Conservation (phyloP, 1,140 invertebrate genomes). For the Aricia agestis region DNA sequence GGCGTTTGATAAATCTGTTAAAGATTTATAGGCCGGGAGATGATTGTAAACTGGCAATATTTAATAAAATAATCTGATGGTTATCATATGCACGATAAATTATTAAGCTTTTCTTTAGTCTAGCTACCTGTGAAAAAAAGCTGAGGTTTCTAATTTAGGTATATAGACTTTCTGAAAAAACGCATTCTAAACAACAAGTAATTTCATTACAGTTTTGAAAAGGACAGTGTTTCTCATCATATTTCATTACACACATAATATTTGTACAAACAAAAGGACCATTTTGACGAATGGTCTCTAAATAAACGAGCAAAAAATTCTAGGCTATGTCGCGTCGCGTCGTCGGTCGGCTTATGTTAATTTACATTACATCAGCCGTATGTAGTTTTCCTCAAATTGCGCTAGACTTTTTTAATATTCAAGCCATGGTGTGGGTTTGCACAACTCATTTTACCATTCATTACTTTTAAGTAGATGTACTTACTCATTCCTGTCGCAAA, state of each 20-base stretch:
- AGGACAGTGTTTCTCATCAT: too few relatives aligned
- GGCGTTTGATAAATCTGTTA: conserved; percentile 14
- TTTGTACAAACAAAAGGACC: too few relatives aligned
- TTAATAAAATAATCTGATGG: too few relatives aligned
- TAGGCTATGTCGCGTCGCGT: neutral
- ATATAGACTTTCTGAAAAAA: too few relatives aligned
- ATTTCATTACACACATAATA: too few relatives aligned
- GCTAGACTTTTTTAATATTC: neutral
- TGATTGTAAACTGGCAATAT: neutral
- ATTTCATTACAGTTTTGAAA: too few relatives aligned
- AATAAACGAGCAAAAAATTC: neutral
- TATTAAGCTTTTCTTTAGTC: too few relatives aligned
- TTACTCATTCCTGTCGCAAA: neutral
- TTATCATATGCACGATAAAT: too few relatives aligned
- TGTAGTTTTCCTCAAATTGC: conserved; percentile 3
- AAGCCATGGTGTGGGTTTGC: neutral
- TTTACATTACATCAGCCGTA: neutral
- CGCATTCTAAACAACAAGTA: too few relatives aligned
- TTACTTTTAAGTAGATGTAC: neutral
- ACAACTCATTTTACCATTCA: neutral
- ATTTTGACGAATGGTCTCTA: too few relatives aligned
- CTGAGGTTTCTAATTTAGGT: too few relatives aligned
- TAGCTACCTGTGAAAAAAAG: too few relatives aligned
- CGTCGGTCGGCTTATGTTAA: neutral
- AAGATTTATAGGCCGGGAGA: neutral